Conservation (phyloP, 1,140 invertebrate genomes). For the Zaprionus kolodkinae region DNA sequence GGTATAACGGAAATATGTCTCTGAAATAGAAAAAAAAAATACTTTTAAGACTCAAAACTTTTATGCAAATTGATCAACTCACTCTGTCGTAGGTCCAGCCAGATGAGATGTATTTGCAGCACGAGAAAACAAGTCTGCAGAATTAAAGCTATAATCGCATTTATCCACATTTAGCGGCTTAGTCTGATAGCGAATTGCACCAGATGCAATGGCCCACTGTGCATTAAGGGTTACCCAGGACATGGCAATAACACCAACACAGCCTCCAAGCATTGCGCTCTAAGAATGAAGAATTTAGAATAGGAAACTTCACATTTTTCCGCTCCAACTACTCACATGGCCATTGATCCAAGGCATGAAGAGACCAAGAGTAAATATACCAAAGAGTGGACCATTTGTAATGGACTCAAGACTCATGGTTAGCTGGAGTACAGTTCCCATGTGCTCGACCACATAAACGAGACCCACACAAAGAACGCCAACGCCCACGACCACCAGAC, state of each 20-base stretch:
- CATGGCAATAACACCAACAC: constrained; percentile 88
- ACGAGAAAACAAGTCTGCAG: constrained; percentile 31
- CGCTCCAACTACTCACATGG: constrained; percentile 84
- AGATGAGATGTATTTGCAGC: constrained; percentile 38
- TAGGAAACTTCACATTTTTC: background rate
- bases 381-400: constrained; percentile 90
- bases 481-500: constrained; percentile 86
- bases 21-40: constrained; percentile 64
- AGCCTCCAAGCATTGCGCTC: constrained; percentile 90
- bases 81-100: constrained; percentile 46
- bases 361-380: constrained; percentile 90
- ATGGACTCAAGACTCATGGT: constrained; percentile 87
- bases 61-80: constrained; percentile 9
- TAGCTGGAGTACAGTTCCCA: constrained; percentile 85
- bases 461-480: constrained; percentile 85
- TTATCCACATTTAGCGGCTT: constrained; percentile 89
- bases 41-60: too few species aligned
- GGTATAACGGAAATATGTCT: constrained; percentile 86
- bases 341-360: constrained; percentile 89
- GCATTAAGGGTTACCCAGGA: constrained; percentile 93
- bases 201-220: constrained; percentile 89
- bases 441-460: constrained; percentile 86
- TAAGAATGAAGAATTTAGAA: constrained; percentile 69
- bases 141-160: constrained; percentile 87
- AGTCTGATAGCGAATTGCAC: constrained; percentile 86